These are phyloP conservation scores for Rallus crepitans DNA, from an alignment of 2,797 vertebrate species.

Conservation along the genomic window DNA sequence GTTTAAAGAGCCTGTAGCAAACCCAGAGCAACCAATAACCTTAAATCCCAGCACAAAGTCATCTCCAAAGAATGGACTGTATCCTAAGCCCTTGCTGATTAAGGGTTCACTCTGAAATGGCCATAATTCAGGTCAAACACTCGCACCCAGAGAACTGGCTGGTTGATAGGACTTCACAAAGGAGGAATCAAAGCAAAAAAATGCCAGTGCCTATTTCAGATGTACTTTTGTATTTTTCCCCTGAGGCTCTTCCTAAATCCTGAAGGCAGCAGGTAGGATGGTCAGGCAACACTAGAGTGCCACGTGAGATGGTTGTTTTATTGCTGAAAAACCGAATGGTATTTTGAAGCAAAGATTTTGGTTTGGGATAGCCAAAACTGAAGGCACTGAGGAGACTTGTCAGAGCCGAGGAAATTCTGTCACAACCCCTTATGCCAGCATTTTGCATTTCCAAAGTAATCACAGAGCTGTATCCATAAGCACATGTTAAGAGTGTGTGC, in stretches of 20 bases:
- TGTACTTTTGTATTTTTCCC: neutral
- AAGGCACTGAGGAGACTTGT: neutral
- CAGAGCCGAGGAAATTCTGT: conserved; percentile 1
- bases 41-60: neutral
- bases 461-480: conserved; percentile 1
- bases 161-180: neutral
- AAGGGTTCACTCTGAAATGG: rapidly evolving
- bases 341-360: neutral
- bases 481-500: neutral
- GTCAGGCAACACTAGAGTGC: neutral
- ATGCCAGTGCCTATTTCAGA: neutral
- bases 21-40: neutral
- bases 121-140: neutral
- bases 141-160: neutral
- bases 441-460: conserved; percentile 44
- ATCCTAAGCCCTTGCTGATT: neutral
- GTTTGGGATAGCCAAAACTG: neutral
- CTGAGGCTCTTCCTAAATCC: neutral
- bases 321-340: neutral
- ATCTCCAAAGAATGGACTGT: neutral
- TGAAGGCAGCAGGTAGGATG: neutral
- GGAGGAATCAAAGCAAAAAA: neutral
- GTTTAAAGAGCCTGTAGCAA: neutral
- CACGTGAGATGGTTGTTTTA: neutral
- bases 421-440: neutral